Evolutionary conservation across 1,140 invertebrate genomes (phyloP), one percentile per base, ranked within the genome.

Genomic region (Fopius arisanus): DNA sequence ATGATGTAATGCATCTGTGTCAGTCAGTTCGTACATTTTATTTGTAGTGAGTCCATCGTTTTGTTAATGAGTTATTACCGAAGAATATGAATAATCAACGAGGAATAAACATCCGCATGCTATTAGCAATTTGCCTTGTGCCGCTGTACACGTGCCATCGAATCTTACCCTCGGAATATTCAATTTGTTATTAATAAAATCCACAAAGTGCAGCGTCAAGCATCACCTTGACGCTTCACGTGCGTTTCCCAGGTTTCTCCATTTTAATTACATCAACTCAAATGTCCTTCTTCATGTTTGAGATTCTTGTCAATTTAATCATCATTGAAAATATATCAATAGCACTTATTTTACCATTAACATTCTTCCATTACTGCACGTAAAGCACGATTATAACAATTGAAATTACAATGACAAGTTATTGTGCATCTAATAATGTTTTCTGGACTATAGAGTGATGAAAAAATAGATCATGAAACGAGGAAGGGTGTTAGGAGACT

Each of bases 61-160:
- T 74, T 65, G 29, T 41, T 33, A 31, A 62, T 37, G 16, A 14
- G n/a, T 75, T 66, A n/a, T 65, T 31, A 26, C 66, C 54, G 33
- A 33, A 65, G n/a, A 65, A 33, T 19, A 23, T 65, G 33, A 33
- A 65, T 16, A 65, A 31, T 16, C 16, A 16, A 31, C 4, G 12
- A 37, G 29, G 26, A 26, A 23, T 2, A 59, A 19, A 28, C n/a
- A n/a, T n/a, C 41, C 67, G 75, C 75, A 76, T 76, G 75, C 72
- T 43, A 73, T 73, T 73, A 76, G 72, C 72, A 73, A 76, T 70
- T 21, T 76, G 75, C 75, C 73, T 76, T 67, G 65, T 73, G 71
- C 65, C n/a, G 71, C 71, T 67, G 40, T 73, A 67, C 37, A 65
- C 33, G 65, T 48, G 37, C 43, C 16, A 31, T 19, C 66, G 37